Base-by-base conservation (phyloP, 2,888 invertebrate species). In the Brachyopa scutellaris region DNA sequence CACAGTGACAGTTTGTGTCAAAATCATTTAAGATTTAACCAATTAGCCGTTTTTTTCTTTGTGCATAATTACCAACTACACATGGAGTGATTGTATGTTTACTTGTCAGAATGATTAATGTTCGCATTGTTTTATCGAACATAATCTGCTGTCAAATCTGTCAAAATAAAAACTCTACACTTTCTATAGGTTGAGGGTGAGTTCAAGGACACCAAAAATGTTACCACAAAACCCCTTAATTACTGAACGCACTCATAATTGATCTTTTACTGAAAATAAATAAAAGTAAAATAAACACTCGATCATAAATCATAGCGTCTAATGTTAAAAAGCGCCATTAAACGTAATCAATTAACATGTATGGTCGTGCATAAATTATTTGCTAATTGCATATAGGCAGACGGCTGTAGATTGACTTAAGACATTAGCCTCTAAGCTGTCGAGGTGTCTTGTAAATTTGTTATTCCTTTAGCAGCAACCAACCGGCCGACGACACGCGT, bases 321-420 rank as follows among this genome's bases (percentile, higher is more conserved):
- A 69, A 64, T 49, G 67, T 62, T 69, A 74, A 69, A 62, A 62
- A 74, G 79, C 79, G 79, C 69, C 79, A 80, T 74, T 80, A 74
- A 64, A 67, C 67, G 36, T 74, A 80, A 80, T 74, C 73, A 80
- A 80, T 80, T 80, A 80, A 51, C 79, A 80, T 80, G 69, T 62
- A 73, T n/a, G n/a, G 66, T 62, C 79, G 62, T 55, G 79, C 74
- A 80, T 80, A 80, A 80, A 80, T 80, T 74, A 74, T 38, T 69
- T 62, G 62, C 62, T 23, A 45, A 51, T 51, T 33, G 33, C 47
- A 47, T 31, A 36, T n/a, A 53, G 36, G n/a, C 59, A 7, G 42
- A 15, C 19, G 31, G 42, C 40, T 33, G 36, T 6, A 17, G 9
- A 9, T 9, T 38, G 45, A 42, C 72, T 53, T 67, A 49, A 80